Evolutionary conservation across 2,888 invertebrate genomes (phyloP).

Genomic region (Drosophila villosipedis): DNA sequence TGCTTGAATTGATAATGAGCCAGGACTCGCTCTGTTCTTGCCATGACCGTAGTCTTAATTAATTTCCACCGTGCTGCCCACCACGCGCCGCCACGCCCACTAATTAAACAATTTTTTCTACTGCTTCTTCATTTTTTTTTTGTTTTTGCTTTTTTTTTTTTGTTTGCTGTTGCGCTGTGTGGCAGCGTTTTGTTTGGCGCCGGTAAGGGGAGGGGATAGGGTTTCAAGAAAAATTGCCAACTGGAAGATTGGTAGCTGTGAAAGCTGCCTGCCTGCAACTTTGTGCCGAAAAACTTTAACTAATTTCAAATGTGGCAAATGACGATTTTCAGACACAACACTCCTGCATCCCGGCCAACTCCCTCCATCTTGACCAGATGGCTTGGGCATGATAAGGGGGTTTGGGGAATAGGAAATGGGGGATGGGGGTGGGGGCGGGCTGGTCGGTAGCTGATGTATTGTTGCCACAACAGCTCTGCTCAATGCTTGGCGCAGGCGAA

Average conservation of each 20-base stretch:
- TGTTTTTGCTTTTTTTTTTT: background rate
- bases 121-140: background rate
- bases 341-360: background rate
- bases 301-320: slow-evolving; percentile 77
- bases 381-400: background rate
- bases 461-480: slow-evolving; percentile 69
- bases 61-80: slow-evolving; percentile 55
- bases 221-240: slow-evolving; percentile 44
- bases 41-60: slow-evolving; percentile 65
- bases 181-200: background rate
- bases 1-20: slow-evolving; percentile 78
- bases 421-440: background rate
- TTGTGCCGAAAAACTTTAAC: slow-evolving; percentile 67
- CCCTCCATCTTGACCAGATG: slow-evolving; percentile 39
- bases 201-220: background rate
- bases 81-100: slow-evolving; percentile 62
- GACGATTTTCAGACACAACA: slow-evolving; percentile 43
- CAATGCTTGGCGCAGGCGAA: slow-evolving; percentile 67
- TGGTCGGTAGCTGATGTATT: slow-evolving; percentile 69
- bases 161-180: background rate
- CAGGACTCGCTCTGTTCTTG: slow-evolving; percentile 26
- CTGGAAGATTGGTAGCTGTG: slow-evolving; percentile 33
- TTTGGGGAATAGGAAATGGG: no score
- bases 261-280: slow-evolving; percentile 46
- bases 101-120: slow-evolving; percentile 72